These are phyloP conservation scores for Clinocottus analis DNA, from an alignment of 2,113 vertebrate species.

Conservation along the genomic window DNA sequence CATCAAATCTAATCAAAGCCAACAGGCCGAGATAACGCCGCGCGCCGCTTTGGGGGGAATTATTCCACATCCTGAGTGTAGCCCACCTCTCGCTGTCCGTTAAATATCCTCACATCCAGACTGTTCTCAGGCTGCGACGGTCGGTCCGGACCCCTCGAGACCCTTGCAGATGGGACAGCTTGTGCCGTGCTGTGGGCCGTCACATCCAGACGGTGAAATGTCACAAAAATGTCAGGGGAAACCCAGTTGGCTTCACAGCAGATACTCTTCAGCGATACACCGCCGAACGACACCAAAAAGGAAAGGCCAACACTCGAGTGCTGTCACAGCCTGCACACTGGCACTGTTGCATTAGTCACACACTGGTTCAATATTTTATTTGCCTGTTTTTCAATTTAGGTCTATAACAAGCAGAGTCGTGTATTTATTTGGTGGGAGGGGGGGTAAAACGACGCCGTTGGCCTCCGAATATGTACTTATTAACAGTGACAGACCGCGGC, in stretches of 20 bases:
- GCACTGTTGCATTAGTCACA: conserved; percentile 45
- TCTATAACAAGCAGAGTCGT: conserved; percentile 17
- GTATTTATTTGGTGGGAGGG: conserved; percentile 31
- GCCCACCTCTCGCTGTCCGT: conserved; percentile 33
- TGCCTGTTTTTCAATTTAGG: conserved; percentile 18
- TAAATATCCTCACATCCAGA: conserved; percentile 38
- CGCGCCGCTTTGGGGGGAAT: conserved; percentile 8
- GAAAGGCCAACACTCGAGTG: conserved; percentile 65
- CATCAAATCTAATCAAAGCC: conserved; percentile 39
- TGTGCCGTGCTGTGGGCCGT: conserved; percentile 59
- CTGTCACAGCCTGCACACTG: conserved; percentile 49
- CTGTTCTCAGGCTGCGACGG: conserved; percentile 44
- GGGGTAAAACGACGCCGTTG: conserved; percentile 21
- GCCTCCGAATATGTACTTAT: conserved; percentile 34
- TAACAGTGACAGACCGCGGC: conserved; percentile 30
- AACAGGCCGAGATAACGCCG: conserved; percentile 34
- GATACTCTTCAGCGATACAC: conserved; percentile 61
- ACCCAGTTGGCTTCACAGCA: conserved; percentile 57
- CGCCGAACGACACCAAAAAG: conserved; percentile 60
- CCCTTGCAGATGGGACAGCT: conserved; percentile 71
- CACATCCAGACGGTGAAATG: conserved; percentile 77
- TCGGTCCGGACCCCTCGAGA: conserved; percentile 52
- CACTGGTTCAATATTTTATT: conserved; percentile 46
- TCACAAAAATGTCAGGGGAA: conserved; percentile 77
- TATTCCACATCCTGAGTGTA: conserved; percentile 23